Evolutionary conservation across 1,140 invertebrate genomes (phyloP).

Genomic region (Bombus fervidus): DNA sequence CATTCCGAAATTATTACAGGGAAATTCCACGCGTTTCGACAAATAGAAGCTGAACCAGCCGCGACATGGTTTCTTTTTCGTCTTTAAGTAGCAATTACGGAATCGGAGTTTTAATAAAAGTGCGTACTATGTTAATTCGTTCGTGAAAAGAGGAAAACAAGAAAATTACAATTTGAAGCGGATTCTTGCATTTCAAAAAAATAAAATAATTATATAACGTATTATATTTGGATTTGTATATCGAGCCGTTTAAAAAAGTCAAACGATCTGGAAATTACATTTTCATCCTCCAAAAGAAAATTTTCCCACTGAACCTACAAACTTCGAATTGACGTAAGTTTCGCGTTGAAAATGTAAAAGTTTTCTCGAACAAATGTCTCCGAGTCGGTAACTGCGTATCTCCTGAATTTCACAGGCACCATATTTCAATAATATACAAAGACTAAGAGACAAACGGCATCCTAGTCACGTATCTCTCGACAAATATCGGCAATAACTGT

Average conservation of each 20-base stretch:
- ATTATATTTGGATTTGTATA: too few relatives aligned
- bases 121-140: too few relatives aligned
- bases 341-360: too few relatives aligned
- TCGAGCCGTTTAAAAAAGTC: too few relatives aligned
- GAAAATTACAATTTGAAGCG: too few relatives aligned
- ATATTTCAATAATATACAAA: not conserved
- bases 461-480: not conserved
- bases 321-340: not conserved
- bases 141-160: too few relatives aligned
- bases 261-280: too few relatives aligned
- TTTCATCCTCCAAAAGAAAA: not conserved
- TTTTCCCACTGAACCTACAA: not conserved
- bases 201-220: too few relatives aligned
- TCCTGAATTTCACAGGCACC: not conserved
- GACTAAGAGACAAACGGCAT: not conserved
- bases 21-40: not conserved
- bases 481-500: not conserved
- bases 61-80: not conserved
- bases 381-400: not conserved
- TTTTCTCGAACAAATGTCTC: not conserved
- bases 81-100: not conserved
- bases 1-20: not conserved
- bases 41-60: not conserved
- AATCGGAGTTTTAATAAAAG: rapidly evolving
- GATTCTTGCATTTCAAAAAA: too few relatives aligned